Conservation (phyloP, 2,797 vertebrate species). For the Hyperoplus immaculatus region DNA sequence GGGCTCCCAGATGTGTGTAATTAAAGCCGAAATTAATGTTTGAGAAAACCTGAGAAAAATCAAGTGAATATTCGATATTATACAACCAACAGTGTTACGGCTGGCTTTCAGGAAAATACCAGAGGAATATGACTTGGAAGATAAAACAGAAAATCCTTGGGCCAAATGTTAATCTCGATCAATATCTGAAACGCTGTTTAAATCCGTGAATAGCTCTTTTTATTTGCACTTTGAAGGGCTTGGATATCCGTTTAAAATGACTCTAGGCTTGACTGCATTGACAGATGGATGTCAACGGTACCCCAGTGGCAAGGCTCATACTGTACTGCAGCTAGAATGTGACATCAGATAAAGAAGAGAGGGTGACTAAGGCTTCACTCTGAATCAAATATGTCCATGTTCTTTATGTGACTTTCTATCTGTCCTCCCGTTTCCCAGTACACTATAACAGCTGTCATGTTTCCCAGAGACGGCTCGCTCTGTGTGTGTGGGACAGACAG, state of each 20-base stretch:
- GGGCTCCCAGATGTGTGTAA: conserved; percentile 5
- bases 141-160: conserved; percentile 30
- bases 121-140: conserved; percentile 5
- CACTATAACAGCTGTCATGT: conserved; percentile 1
- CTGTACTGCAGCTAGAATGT: conserved; percentile 9
- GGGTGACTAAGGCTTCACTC: background rate
- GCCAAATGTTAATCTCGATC: conserved; percentile 44
- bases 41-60: conserved; percentile 12
- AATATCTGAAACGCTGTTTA: conserved; percentile 50
- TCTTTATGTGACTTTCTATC: background rate
- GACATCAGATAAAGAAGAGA: conserved; percentile 6
- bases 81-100: conserved; percentile 7
- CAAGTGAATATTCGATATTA: background rate
- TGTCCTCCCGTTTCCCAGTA: background rate
- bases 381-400: background rate
- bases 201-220: conserved; percentile 39
- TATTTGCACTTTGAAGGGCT: conserved; percentile 33
- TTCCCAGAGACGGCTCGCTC: background rate
- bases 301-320: background rate
- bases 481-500: background rate
- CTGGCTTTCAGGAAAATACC: conserved; percentile 3
- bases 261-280: conserved; percentile 26
- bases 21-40: conserved; percentile 24
- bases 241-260: conserved; percentile 28
- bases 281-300: conserved; percentile 41